These are phyloP conservation scores for Parasteatoda tepidariorum DNA, from an alignment of 1,140 invertebrate species.

Conservation along the genomic window DNA sequence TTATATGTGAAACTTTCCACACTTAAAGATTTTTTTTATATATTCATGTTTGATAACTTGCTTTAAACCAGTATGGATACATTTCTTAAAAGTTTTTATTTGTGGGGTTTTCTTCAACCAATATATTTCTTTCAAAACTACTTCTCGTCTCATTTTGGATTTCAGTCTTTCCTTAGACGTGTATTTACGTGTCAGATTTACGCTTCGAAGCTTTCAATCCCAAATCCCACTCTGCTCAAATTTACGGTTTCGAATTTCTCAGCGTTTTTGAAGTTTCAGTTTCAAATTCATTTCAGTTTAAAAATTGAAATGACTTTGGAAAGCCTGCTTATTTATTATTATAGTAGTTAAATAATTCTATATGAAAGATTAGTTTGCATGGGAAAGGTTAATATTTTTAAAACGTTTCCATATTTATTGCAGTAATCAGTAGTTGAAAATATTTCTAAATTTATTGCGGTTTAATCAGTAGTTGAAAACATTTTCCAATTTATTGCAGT, in stretches of 20 bases:
- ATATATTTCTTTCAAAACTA: constrained; percentile 36
- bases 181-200: constrained; percentile 48
- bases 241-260: constrained; percentile 31
- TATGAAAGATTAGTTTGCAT: too few relatives aligned
- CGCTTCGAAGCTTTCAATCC: constrained; percentile 21
- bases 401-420: too few relatives aligned
- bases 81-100: constrained; percentile 11
- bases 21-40: constrained; percentile 5
- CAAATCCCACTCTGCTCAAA: constrained; percentile 17
- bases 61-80: constrained; percentile 10
- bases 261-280: constrained; percentile 15
- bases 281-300: constrained; percentile 11
- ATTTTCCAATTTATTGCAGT: too few relatives aligned
- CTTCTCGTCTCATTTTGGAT: constrained; percentile 43
- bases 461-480: too few relatives aligned
- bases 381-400: too few relatives aligned
- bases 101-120: constrained; percentile 17
- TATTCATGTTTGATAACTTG: too few relatives aligned
- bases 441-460: too few relatives aligned
- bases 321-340: too few relatives aligned
- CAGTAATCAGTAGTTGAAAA: too few relatives aligned
- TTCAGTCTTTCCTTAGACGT: constrained; percentile 42
- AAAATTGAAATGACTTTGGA: not conserved
- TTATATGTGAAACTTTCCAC: constrained; percentile 6
- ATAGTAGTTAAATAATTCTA: too few relatives aligned